A percentile compares a stretch with the other conserved stretches of the same genome.
Conservation (phyloP, 2,113 vertebrate species). For the Megaceryle maxima region DNA sequence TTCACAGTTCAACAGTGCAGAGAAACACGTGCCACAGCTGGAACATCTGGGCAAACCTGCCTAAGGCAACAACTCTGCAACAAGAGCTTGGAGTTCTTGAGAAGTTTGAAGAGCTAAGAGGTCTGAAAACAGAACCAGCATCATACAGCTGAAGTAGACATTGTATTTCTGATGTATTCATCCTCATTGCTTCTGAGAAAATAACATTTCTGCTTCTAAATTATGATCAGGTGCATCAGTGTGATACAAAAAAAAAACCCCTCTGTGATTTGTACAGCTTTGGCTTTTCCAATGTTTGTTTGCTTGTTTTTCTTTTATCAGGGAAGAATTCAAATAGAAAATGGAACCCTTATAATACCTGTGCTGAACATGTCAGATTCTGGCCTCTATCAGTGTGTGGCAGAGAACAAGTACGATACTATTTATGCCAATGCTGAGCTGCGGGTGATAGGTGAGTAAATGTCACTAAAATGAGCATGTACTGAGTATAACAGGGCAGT, state of each 20-base stretch:
- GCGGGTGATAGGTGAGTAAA: constrained; percentile 87
- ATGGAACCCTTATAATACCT: constrained; percentile 81
- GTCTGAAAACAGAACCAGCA: neutral
- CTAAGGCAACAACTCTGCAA: neutral
- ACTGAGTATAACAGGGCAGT: neutral
- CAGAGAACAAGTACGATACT: constrained; percentile 82
- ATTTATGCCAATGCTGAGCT: constrained; percentile 88
- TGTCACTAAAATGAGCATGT: neutral
- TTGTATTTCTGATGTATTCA: neutral
- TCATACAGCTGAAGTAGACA: accelerated
- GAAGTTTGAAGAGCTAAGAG: neutral
- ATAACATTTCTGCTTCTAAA: neutral
- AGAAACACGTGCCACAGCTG: neutral
- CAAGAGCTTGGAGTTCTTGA: neutral
- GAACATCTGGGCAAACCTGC: neutral
- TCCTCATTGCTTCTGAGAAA: neutral
- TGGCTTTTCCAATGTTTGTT: neutral
- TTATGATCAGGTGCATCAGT: neutral
- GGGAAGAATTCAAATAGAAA: constrained; percentile 84
- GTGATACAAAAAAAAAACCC: neutral
- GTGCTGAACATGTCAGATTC: constrained; percentile 83
- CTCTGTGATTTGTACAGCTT: neutral
- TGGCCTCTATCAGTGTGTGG: constrained; percentile 90
- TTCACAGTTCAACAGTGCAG: neutral
- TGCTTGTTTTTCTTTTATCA: constrained; percentile 54